phyloP scores from a whole-genome alignment of 2,888 invertebrate genomes.

The Leptothorax acervorum region DNA sequence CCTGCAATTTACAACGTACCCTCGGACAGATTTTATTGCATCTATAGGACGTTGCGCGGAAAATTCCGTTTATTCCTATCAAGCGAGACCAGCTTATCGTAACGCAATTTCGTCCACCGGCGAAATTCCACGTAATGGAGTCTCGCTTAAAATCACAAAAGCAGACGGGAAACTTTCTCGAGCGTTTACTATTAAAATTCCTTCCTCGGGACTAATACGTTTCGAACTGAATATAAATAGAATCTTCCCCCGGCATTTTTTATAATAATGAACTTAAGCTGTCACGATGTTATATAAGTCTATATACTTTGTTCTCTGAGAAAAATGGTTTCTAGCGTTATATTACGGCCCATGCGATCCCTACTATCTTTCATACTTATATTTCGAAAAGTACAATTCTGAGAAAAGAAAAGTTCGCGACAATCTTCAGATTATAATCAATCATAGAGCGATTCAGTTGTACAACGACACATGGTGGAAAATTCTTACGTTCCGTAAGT shows the following conservation, averaged over 20 bases:
- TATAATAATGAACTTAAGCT: not conserved
- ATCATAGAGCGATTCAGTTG: not conserved
- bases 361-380: not conserved
- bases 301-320: not conserved
- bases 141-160: slow-evolving; percentile 21
- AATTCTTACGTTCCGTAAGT: slow-evolving; percentile 50
- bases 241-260: not conserved
- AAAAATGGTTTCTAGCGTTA: not conserved
- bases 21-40: slow-evolving; percentile 45
- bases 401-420: not conserved
- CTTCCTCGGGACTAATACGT: not conserved
- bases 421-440: not conserved
- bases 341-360: not conserved
- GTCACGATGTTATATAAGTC: not conserved
- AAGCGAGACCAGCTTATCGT: slow-evolving; percentile 26
- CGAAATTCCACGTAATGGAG: slow-evolving; percentile 3
- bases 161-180: not conserved
- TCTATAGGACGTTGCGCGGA: slow-evolving; percentile 19
- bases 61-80: slow-evolving; percentile 46
- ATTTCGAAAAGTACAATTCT: slow-evolving; percentile 1
- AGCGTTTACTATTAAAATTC: not conserved
- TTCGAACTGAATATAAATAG: slow-evolving; percentile 9
- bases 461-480: slow-evolving; percentile 23
- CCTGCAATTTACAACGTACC: slow-evolving; percentile 58
- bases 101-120: slow-evolving; percentile 26